Evolutionary conservation across 2,797 vertebrate genomes (phyloP).

Genomic region (Smutsia gigantea): DNA sequence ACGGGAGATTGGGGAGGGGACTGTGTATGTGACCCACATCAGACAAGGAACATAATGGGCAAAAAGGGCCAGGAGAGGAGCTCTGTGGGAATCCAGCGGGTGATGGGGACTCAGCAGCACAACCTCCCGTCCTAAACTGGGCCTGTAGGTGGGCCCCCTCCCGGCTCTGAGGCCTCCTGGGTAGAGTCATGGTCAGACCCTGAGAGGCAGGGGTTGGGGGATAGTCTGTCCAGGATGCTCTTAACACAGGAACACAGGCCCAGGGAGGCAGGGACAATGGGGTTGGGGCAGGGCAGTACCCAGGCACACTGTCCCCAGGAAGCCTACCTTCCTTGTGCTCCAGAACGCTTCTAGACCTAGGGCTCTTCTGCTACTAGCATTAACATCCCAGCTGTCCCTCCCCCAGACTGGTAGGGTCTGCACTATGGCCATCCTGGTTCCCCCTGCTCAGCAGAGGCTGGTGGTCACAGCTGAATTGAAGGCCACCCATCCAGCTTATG

Average conservation of each 20-base stretch:
- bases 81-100: background rate
- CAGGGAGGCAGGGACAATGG: accelerated
- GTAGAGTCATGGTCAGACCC: background rate
- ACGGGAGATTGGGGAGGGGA: background rate
- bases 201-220: accelerated
- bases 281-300: too few species aligned
- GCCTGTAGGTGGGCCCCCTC: too few species aligned
- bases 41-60: background rate
- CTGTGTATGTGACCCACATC: accelerated
- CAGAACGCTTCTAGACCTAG: background rate
- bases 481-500: accelerated
- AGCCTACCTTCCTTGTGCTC: background rate
- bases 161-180: background rate
- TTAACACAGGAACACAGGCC: background rate
- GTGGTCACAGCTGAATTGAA: background rate
- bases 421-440: background rate
- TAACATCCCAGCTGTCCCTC: background rate
- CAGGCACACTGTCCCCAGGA: accelerated
- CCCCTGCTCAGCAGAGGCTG: background rate
- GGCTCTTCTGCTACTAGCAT: background rate
- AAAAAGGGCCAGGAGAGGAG: background rate
- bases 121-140: accelerated
- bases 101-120: accelerated
- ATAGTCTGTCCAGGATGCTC: background rate
- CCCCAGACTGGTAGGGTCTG: accelerated